Evolutionary conservation across 2,113 vertebrate species (phyloP).

Genomic region (Gallinago paraguaiae): DNA sequence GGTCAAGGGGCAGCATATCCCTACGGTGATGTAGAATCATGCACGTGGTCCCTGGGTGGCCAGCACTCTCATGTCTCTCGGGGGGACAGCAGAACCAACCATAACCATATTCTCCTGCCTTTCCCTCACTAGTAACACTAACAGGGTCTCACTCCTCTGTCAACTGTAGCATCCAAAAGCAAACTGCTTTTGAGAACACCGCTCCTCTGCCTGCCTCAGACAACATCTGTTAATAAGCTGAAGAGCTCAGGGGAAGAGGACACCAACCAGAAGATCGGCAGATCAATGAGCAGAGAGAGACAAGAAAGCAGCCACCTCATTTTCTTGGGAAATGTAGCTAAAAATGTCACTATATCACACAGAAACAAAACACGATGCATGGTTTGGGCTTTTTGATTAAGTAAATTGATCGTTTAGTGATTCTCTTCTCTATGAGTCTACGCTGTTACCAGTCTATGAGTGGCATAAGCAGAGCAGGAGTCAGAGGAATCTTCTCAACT

Average conservation of each 20-base stretch:
- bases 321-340: neutral
- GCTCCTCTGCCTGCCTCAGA: neutral
- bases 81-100: neutral
- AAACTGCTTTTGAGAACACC: neutral
- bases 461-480: neutral
- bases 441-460: fast-evolving
- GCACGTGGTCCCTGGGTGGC: neutral
- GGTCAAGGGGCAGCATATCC: neutral
- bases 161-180: neutral
- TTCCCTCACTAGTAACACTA: neutral
- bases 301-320: neutral
- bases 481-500: neutral
- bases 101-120: neutral
- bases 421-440: neutral
- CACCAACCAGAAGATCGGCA: neutral
- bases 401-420: neutral
- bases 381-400: neutral
- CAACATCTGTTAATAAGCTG: neutral
- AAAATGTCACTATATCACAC: neutral
- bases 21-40: neutral
- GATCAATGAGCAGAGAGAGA: neutral
- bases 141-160: neutral
- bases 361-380: neutral
- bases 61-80: neutral
- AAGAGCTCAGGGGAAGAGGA: neutral